Conservation (phyloP, 2,888 invertebrate genomes). For the Limnephilus lunatus region DNA sequence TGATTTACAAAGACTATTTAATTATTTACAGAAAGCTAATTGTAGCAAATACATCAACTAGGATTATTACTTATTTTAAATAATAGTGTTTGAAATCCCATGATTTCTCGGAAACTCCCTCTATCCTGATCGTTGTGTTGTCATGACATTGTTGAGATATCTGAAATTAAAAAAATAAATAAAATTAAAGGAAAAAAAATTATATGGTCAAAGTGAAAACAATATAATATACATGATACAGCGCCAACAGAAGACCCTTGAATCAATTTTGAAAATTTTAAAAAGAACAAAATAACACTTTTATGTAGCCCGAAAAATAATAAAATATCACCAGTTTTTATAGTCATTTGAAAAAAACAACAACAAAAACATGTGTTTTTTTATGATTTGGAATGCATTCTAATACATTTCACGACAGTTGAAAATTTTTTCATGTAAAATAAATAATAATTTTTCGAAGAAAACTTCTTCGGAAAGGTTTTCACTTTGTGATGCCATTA, state of each 20-base stretch:
- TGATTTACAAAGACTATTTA: background rate
- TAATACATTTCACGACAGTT: background rate
- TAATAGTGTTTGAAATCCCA: slow-evolving; percentile 27
- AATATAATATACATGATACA: slow-evolving; percentile 66
- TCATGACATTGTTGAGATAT: slow-evolving; percentile 29
- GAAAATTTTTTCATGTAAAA: background rate
- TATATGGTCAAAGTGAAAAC: background rate
- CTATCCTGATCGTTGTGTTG: slow-evolving; percentile 11
- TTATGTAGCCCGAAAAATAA: background rate
- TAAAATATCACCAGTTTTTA: background rate
- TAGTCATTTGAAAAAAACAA: background rate
- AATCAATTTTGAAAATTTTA: slow-evolving; percentile 70
- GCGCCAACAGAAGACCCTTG: slow-evolving; percentile 72
- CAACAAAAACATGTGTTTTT: background rate
- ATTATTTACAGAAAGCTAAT: slow-evolving; percentile 27
- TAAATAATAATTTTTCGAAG: no score
- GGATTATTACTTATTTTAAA: slow-evolving; percentile 10
- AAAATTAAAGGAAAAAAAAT: background rate
- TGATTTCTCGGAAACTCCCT: slow-evolving; percentile 8
- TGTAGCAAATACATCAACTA: slow-evolving; percentile 33
- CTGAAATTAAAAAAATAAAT: background rate
- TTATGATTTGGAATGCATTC: background rate
- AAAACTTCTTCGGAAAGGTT: no score
- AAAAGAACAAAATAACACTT: background rate
- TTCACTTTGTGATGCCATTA: no score